Percentiles rank a stretch among this genome's conserved stretches.
phyloP scores from a whole-genome alignment of 2,888 invertebrate genomes.

The Trachelus stipa region DNA sequence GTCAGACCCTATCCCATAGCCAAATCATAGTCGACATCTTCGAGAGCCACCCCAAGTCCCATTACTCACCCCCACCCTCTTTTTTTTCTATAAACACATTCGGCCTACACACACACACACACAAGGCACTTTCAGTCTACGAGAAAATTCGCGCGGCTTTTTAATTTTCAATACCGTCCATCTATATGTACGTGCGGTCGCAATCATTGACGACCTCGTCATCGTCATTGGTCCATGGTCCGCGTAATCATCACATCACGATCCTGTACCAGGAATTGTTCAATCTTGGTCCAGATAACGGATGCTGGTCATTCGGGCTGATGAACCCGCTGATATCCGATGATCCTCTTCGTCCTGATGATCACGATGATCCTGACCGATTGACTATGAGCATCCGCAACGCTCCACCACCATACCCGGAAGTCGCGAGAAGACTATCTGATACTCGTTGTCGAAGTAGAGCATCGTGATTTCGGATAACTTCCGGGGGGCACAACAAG shows the following conservation, averaged over 20 bases:
- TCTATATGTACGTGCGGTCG: background rate
- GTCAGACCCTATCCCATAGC: background rate
- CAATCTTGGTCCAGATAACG: background rate
- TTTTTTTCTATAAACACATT: constrained; percentile 11
- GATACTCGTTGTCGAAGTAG: constrained; percentile 89
- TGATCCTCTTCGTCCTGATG: constrained; percentile 19
- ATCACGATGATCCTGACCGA: background rate
- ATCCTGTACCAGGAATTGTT: background rate
- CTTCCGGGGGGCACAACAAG: constrained; percentile 93
- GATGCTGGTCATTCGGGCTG: background rate
- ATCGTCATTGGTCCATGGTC: background rate
- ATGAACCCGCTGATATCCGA: background rate
- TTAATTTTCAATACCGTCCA: background rate
- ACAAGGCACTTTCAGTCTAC: constrained; percentile 61
- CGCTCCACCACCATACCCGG: constrained; percentile 95
- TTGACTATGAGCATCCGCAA: constrained; percentile 87
- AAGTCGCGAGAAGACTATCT: constrained; percentile 87
- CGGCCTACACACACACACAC: constrained; percentile 22
- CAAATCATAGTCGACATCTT: background rate
- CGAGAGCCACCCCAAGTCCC: background rate
- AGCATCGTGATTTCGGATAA: constrained; percentile 91
- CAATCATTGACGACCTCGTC: background rate
- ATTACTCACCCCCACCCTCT: constrained; percentile 12
- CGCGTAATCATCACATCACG: background rate
- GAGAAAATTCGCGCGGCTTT: constrained; percentile 19